Base-by-base conservation (phyloP, 2,113 vertebrate genomes). In the Petaurus breviceps region DNA sequence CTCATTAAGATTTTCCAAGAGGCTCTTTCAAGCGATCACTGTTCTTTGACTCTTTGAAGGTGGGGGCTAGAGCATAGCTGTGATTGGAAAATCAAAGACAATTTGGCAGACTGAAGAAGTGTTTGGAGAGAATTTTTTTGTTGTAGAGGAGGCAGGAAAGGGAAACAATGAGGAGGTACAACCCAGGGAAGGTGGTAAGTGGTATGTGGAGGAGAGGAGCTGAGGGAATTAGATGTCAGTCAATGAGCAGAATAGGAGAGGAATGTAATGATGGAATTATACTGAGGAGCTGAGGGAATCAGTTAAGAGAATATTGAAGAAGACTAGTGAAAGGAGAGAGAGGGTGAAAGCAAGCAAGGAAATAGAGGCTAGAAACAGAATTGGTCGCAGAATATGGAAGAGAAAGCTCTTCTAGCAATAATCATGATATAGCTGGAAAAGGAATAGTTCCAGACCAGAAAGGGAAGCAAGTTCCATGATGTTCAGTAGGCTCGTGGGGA, bases 51-150 rank as follows among this genome's bases (percentile, higher is more conserved):
- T 95, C 96, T 92, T 94, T 10, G 25, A 53, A 47, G 94, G n/a
- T 43, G 5, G 49, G 47, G 84, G 84, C 49, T 26, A 92, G 92
- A 23, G 46, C 49, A 89, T 90, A 46, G n/a, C 47, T 37, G 9
- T 16, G 6, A 49, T 12, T 91, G n/a, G 91, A 96, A 97, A 97
- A 51, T 22, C 77, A 91, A 90, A 95, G 61, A 54, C 53, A 89
- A 16, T 90, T 97, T 94, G 92, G 52, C 10, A 93, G 93, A 52
- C 55, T 94, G 26, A 55, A 57, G 61, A 94, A 94, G 43, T 91
- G 54, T 12, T 52, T 93, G 31, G 57, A 90, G 54, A 89, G 89
- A 11, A 54, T 16, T 9, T 49, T 49, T 52, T 93, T 93, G 24
- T 54, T 25, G 19, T 51, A 23, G 68, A 43, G 26, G 90, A 95